Base-by-base conservation (phyloP, 2,113 vertebrate genomes). In the Paraplagusia blochii region DNA sequence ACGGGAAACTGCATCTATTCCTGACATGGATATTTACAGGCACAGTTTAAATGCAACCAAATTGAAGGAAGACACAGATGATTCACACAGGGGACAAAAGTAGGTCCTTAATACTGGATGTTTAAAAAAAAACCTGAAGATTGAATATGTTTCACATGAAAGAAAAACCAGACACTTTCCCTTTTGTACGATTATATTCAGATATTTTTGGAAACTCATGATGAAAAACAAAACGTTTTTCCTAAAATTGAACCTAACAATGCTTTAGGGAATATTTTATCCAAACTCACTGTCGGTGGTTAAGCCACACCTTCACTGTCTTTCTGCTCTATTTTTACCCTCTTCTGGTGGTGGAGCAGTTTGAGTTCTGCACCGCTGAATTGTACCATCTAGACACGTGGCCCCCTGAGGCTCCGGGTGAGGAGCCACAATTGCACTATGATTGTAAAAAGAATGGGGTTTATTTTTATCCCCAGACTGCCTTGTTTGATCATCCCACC, bases 281-380 rank as follows among this genome's bases (percentile, higher is more conserved):
- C 49, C 47, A 17, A 53, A 62, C 73, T 67, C 40, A 43, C 48
- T 17, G 51, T 72, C 63, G 51, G 62, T 35, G 59, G 53, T 44
- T 33, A 8, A 14, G 71, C 66, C 47, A 62, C 66, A 71, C 77
- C 64, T 74, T 69, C 19, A 45, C 55, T 44, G 77, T 74, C 29
- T 69, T 51, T 75, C 22, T 64, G 62, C 76, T 65, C 67, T 72
- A 83, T 58, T 53, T 3, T 40, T 50, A 62, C 68, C 58, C 36
- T 66, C 45, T 54, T 76, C 65, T 71, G 63, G 55, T 62, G 67
- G 53, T 57, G 44, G 40, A 49, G 47, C 51, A 7, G 33, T 61
- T 81, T 79, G 81, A 80, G 80, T 88, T 88, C 88, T 72, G 79
- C 68, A 29, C 79, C 76, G 49, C 62, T 88, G 84, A 87, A 62